Conservation (phyloP, 1,140 invertebrate genomes). For the Belonocnema kinseyi region DNA sequence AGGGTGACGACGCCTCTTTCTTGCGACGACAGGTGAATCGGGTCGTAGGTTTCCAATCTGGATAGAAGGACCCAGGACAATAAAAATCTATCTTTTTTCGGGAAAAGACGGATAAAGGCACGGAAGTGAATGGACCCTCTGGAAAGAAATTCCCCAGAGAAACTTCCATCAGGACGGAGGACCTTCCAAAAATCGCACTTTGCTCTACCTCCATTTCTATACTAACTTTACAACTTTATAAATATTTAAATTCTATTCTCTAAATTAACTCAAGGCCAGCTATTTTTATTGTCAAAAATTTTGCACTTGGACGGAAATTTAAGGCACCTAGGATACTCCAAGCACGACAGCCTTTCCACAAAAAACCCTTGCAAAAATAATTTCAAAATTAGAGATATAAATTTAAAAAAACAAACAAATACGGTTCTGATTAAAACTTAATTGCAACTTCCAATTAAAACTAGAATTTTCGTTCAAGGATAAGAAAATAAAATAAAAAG, state of each 20-base stretch:
- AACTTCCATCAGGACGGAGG: not conserved
- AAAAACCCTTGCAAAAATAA: slow-evolving; percentile 38
- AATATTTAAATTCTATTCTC: slow-evolving; percentile 2
- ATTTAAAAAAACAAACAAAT: slow-evolving; percentile 28
- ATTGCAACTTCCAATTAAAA: not conserved
- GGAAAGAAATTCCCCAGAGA: not conserved
- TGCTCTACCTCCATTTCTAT: not conserved
- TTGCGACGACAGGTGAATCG: slow-evolving; percentile 14
- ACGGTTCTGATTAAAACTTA: not conserved
- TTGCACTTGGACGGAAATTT: slow-evolving; percentile 60
- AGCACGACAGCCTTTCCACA: slow-evolving; percentile 54
- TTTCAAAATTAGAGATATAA: slow-evolving; percentile 41
- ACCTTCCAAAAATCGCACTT: not conserved
- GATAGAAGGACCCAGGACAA: not conserved
- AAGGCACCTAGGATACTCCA: slow-evolving; percentile 58
- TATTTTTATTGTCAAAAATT: slow-evolving; percentile 51
- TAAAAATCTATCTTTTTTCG: not conserved
- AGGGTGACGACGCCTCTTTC: slow-evolving; percentile 5
- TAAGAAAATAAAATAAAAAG: too few species aligned
- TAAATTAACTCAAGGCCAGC: not conserved
- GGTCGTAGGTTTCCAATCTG: not conserved
- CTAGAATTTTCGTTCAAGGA: too few species aligned
- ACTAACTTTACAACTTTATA: not conserved
- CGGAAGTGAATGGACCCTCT: slow-evolving; percentile 14
- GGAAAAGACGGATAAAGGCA: slow-evolving; percentile 29